Evolutionary conservation across 2,113 vertebrate species (phyloP), one percentile per base, ranked within the genome.

Genomic region (Todiramphus chloris): DNA sequence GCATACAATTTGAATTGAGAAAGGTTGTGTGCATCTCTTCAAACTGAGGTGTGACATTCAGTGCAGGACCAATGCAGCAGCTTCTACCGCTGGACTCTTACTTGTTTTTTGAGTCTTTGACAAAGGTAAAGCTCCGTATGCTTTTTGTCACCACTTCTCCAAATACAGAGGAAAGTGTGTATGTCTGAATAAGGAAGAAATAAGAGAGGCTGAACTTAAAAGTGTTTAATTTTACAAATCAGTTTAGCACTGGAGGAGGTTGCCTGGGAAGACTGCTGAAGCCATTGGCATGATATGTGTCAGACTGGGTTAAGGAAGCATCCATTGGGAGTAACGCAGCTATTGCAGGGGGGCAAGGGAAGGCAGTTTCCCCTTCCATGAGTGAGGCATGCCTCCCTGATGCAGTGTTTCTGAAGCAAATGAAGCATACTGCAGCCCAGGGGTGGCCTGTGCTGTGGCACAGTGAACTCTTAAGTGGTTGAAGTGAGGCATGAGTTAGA

Each of bases 331-430:
- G 2, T 21, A 31, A 44, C 7, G 28, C 75, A 81, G 63, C 11
- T 2, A 1, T 30, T 77, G 39, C 10, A 24, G 16, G 35, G 16
- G 6, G 6, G 18, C n/a, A 30, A 27, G 13, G 14, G 23, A 68
- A 15, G 13, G 30, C 53, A 51, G 60, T 58, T 85, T 80, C 4
- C 16, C 5, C 0, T 2, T 85, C 30, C 35, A 11, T 58, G 44
- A 94, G 11, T 58, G 44, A 94, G 39, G 10, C 46, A 31, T 43
- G 46, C 18, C 24, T 93, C 25, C 30, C 28, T 86, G 85, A 16
- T 62, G 15, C 89, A 90, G 41, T 37, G 11, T 89, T 96, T 89
- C 63, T 63, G 66, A 88, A 77, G 19, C 63, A 77, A 88, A 53
- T 73, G 76, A 59, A 90, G 59, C 68, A 16, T 79, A 48, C 37